A percentile compares a stretch with the other conserved stretches of the same genome.
Conservation (phyloP, 2,888 invertebrate species). For the Endomychus coccineus region DNA sequence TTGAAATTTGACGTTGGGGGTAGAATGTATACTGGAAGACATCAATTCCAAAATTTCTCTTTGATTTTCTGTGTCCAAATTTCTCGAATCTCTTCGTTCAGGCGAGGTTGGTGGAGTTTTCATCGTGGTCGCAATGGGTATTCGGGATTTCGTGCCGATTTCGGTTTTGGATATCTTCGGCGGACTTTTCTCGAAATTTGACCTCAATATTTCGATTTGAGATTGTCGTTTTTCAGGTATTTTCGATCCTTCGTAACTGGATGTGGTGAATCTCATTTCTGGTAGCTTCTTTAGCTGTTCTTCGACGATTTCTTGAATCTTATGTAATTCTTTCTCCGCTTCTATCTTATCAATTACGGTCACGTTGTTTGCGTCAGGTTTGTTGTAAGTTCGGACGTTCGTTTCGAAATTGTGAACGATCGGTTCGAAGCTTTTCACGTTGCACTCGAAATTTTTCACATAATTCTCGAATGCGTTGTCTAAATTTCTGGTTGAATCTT, state of each 20-base stretch:
- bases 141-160: slow-evolving; percentile 37
- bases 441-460: slow-evolving; percentile 36
- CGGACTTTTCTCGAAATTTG: slow-evolving; percentile 42
- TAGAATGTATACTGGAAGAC: slow-evolving; percentile 37
- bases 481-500: slow-evolving; percentile 42
- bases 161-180: slow-evolving; percentile 43
- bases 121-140: slow-evolving; percentile 38
- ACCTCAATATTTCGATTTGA: slow-evolving; percentile 47
- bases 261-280: slow-evolving; percentile 56
- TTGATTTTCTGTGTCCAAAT: slow-evolving; percentile 36
- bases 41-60: slow-evolving; percentile 40
- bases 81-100: slow-evolving; percentile 37
- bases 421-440: slow-evolving; percentile 30
- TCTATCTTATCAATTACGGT: slow-evolving; percentile 29
- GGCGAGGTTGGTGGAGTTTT: slow-evolving; percentile 43
- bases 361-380: slow-evolving; percentile 22
- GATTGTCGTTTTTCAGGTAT: slow-evolving; percentile 53
- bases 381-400: slow-evolving; percentile 26
- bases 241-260: slow-evolving; percentile 55
- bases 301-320: slow-evolving; percentile 41
- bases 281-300: slow-evolving; percentile 43
- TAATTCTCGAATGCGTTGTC: slow-evolving; percentile 40
- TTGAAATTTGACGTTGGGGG: slow-evolving; percentile 34
- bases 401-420: slow-evolving; percentile 34
- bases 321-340: slow-evolving; percentile 36